Evolutionary conservation across 35 echinoderm and acorn worm genomes (phyloP).

Genomic region (Anneissia japonica): DNA sequence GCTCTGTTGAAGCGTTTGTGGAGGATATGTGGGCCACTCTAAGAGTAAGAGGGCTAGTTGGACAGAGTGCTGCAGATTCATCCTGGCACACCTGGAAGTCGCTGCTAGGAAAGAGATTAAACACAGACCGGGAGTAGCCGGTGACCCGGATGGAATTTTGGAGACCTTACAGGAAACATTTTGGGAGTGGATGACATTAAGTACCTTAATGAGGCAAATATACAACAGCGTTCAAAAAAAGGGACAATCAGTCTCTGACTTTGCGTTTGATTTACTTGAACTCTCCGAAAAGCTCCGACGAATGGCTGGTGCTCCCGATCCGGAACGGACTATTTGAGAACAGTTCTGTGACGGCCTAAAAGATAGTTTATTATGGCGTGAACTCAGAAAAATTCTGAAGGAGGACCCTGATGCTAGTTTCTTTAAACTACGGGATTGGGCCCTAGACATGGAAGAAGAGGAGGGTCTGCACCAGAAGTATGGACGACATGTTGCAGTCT

Average conservation of each 20-base stretch:
- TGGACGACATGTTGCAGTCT: neutral
- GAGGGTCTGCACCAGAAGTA: neutral
- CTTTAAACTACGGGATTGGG: neutral
- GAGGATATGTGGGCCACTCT: conserved; percentile 17
- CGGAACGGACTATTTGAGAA: neutral
- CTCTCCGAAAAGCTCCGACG: conserved; percentile 7
- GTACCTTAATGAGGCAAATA: conserved; percentile 22
- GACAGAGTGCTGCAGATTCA: neutral
- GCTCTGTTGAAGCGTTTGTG: conserved; percentile 1
- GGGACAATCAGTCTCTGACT: conserved; percentile 33
- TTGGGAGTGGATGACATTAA: conserved; percentile 22
- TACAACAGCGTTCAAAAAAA: conserved; percentile 24
- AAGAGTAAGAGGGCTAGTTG: conserved; percentile 19
- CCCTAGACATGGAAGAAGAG: neutral
- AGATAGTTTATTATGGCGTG: too few relatives aligned
- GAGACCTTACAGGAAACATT: conserved; percentile 28
- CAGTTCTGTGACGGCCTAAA: neutral
- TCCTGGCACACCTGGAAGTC: conserved; percentile 36
- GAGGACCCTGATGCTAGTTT: too few relatives aligned
- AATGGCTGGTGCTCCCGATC: conserved; percentile 14
- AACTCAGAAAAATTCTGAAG: too few relatives aligned
- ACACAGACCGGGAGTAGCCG: conserved; percentile 12
- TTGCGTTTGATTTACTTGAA: conserved; percentile 10
- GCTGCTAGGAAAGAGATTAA: conserved; percentile 37
- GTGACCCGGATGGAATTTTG: conserved; percentile 12